Conservation (phyloP, 2,113 vertebrate genomes). For the Acanthochromis polyacanthus region DNA sequence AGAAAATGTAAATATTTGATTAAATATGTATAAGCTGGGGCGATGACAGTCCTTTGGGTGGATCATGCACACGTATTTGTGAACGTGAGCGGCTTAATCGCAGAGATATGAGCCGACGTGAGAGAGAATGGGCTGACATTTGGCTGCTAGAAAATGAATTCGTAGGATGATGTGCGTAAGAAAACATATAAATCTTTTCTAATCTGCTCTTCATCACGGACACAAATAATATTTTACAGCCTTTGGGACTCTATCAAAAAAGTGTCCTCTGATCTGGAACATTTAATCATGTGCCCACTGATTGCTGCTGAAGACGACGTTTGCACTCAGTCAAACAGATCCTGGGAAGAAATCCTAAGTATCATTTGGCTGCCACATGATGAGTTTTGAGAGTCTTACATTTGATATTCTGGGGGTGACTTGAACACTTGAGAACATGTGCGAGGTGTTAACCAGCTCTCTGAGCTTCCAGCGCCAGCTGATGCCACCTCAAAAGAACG, state of each 20-base stretch:
- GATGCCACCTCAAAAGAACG: slow-evolving; percentile 66
- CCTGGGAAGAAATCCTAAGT: slow-evolving; percentile 11
- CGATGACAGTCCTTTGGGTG: slow-evolving; percentile 36
- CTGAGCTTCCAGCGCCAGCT: slow-evolving; percentile 42
- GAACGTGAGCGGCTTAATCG: slow-evolving; percentile 9
- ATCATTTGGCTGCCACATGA: slow-evolving; percentile 8
- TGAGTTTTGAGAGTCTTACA: slow-evolving; percentile 16
- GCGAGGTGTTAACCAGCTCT: slow-evolving; percentile 67
- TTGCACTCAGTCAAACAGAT: not conserved
- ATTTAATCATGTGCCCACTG: slow-evolving; percentile 32
- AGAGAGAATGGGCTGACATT: slow-evolving; percentile 37
- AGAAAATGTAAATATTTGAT: slow-evolving; percentile 64
- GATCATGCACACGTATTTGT: slow-evolving; percentile 34
- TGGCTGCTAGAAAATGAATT: slow-evolving; percentile 26
- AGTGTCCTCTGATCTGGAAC: not conserved
- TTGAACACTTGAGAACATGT: slow-evolving; percentile 45
- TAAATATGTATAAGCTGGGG: slow-evolving; percentile 57
- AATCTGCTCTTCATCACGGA: not conserved
- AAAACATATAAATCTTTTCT: slow-evolving; percentile 36
- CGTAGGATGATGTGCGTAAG: slow-evolving; percentile 13
- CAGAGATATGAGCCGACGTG: slow-evolving; percentile 10
- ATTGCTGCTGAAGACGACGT: slow-evolving; percentile 8
- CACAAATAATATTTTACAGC: slow-evolving; percentile 14
- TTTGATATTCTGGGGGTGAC: slow-evolving; percentile 56
- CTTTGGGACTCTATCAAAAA: slow-evolving; percentile 7